Evolutionary conservation across 2,888 invertebrate genomes (phyloP), one percentile per base, ranked within the genome.

Genomic region (Drosophila nr. perissopoda): DNA sequence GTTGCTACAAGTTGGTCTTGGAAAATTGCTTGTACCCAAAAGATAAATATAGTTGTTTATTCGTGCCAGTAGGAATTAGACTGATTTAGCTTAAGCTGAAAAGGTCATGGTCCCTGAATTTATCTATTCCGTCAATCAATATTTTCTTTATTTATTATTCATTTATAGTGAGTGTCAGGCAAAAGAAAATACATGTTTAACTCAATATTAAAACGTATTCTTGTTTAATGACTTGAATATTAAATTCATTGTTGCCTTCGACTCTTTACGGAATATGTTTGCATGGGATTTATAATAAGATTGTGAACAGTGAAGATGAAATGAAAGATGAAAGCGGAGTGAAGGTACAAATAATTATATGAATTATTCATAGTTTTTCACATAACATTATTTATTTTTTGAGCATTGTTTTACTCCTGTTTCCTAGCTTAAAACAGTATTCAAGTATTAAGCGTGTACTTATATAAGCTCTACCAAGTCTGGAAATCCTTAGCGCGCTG

Each of bases 401-500:
- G 10, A 18, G 10, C 18, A 18, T 11, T 25, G 18, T 21, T 16
- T n/a, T 11, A 21, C 1, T 42, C 7, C 42, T 1, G 6, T 13
- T 42, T 13, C 3, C 1, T 13, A 13, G 46, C 2, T 46, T 4
- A 8, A 46, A 21, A 7, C 13, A 4, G 13, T 13, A 13, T 21
- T 21, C 46, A 54, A 13, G 49, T 38, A 60, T 46, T 49, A 54
- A 61, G 56, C 40, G 54, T 65, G 36, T 42, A 52, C 33, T 18
- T 38, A 48, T 33, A 27, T 38, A 38, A 70, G 38, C 33, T 46
- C n/a, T 18, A 21, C 7, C 21, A 40, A 58, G 46, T 59, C 51
- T 10, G 34, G 25, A 54, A 49, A 46, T 33, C 25, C 36, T 60
- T 51, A 42, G 40, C 40, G 60, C 66, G 53, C 62, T 46, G 63